These are phyloP conservation scores for Pyralis farinalis DNA, from an alignment of 2,888 invertebrate species.

Conservation along the genomic window DNA sequence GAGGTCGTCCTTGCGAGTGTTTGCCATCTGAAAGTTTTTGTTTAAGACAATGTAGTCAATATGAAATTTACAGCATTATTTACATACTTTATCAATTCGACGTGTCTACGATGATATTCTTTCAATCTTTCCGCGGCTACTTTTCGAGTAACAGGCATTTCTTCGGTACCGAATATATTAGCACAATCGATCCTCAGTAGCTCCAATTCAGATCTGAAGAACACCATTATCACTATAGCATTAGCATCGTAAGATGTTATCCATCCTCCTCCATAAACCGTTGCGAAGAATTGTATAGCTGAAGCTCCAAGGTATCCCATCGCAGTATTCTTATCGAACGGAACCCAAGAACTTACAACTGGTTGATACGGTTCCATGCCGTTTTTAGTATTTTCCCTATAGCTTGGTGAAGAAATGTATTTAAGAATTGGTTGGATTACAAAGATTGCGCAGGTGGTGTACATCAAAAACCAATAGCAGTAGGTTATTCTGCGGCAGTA, in stretches of 20 bases:
- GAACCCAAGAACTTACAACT: constrained; percentile 68
- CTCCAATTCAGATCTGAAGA: constrained; percentile 58
- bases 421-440: constrained; percentile 52
- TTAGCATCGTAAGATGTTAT: constrained; percentile 66
- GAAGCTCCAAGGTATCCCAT: constrained; percentile 50
- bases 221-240: constrained; percentile 66
- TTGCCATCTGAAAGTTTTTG: too few species aligned
- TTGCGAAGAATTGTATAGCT: constrained; percentile 50
- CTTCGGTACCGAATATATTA: constrained; percentile 43
- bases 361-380: constrained; percentile 50
- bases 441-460: constrained; percentile 52
- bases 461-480: constrained; percentile 59
- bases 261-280: constrained; percentile 64
- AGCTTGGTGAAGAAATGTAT: constrained; percentile 38
- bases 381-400: constrained; percentile 44
- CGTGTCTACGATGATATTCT: constrained; percentile 51
- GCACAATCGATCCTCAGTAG: constrained; percentile 47
- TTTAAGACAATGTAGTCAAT: too few species aligned
- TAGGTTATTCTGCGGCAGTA: constrained; percentile 62
- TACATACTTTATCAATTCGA: constrained; percentile 57
- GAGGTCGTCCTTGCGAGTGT: too few species aligned
- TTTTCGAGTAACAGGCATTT: constrained; percentile 19
- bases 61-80: too few species aligned
- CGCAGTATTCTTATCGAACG: constrained; percentile 51
- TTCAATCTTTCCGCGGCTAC: constrained; percentile 35